Conservation (phyloP, 2,888 invertebrate species). For the Pherbina coryleti region DNA sequence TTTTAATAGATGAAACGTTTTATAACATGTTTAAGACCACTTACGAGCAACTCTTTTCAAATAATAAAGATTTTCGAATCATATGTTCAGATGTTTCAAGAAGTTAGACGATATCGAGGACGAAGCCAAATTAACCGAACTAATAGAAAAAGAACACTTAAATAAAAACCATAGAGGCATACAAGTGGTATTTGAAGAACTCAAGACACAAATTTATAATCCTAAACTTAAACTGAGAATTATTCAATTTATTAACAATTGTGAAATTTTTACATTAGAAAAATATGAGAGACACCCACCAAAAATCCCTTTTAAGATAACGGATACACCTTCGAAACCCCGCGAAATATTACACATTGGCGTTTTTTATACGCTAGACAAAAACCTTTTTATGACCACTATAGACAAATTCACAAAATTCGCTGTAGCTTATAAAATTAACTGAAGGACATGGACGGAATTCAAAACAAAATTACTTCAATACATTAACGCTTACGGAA, state of each 20-base stretch:
- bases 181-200: conserved; percentile 34
- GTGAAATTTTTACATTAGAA: conserved; percentile 41
- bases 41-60: background rate
- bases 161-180: conserved; percentile 33
- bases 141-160: background rate
- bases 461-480: conserved; percentile 25
- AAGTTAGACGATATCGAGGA: background rate
- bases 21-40: background rate
- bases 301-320: conserved; percentile 24
- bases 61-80: background rate
- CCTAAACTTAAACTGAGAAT: conserved; percentile 43
- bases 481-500: conserved; percentile 20
- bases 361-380: conserved; percentile 31
- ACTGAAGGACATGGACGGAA: conserved; percentile 23
- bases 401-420: conserved; percentile 34
- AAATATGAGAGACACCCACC: conserved; percentile 45
- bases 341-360: conserved; percentile 31
- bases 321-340: conserved; percentile 12
- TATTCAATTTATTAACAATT: conserved; percentile 48
- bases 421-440: conserved; percentile 28
- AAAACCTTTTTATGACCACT: conserved; percentile 27
- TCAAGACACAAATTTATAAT: conserved; percentile 18
- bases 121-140: conserved; percentile 42
- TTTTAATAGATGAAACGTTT: conserved; percentile 1
- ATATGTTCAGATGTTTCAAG: background rate